Conservation (phyloP, 2,888 invertebrate species). For the Patella caerulea region DNA sequence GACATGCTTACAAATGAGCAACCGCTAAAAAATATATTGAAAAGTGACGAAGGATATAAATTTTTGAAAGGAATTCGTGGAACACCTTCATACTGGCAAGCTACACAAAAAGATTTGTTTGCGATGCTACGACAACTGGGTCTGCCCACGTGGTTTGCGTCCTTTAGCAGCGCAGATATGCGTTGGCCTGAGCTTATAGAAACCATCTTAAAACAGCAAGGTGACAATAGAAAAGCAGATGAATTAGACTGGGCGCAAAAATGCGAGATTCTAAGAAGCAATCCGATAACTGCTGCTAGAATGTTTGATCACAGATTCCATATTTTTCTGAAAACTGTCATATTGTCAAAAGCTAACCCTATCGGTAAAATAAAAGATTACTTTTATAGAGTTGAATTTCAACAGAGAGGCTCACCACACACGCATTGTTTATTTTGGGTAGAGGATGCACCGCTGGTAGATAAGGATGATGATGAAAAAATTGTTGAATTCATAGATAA, state of each 20-base stretch:
- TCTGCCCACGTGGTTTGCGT: conserved; percentile 22
- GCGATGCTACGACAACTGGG: conserved; percentile 29
- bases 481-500: conserved; percentile 35
- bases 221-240: not conserved
- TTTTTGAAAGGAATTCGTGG: conserved; percentile 23
- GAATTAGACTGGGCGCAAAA: conserved; percentile 26
- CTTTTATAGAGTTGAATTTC: conserved; percentile 45
- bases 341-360: conserved; percentile 23
- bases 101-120: conserved; percentile 19
- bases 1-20: conserved; percentile 17
- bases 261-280: conserved; percentile 20
- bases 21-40: conserved; percentile 13
- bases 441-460: conserved; percentile 37
- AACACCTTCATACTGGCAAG: conserved; percentile 27
- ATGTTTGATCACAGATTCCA: conserved; percentile 29
- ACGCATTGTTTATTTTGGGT: conserved; percentile 44
- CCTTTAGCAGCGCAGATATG: conserved; percentile 24
- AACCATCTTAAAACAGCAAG: conserved; percentile 22
- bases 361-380: conserved; percentile 40
- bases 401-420: conserved; percentile 47
- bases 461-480: conserved; percentile 28
- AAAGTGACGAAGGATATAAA: conserved; percentile 15
- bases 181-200: conserved; percentile 24
- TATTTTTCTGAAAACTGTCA: conserved; percentile 20
- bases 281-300: conserved; percentile 25